A percentile compares a stretch with the other conserved stretches of the same genome.
phyloP scores from a whole-genome alignment of 2,113 vertebrate species.

The Hymenochirus boettgeri region DNA sequence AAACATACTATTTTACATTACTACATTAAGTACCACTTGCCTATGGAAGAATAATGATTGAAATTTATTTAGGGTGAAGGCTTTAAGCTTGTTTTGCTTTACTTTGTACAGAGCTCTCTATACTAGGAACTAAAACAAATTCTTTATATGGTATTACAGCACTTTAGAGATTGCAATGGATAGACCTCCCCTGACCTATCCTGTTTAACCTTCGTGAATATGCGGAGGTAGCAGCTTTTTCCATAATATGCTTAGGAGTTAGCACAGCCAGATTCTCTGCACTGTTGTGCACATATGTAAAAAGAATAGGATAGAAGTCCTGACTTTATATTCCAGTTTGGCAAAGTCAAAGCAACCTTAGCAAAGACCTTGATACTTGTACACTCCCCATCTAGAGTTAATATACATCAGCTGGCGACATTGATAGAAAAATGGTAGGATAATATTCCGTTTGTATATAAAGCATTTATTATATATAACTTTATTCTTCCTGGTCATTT shows the following conservation, averaged over 20 bases:
- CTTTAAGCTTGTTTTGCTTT: conserved; percentile 40
- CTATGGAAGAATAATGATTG: conserved; percentile 34
- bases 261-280: not conserved
- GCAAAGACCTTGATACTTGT: conserved; percentile 3
- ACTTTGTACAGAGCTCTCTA: conserved; percentile 16
- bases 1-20: no score
- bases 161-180: conserved; percentile 38
- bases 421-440: no score
- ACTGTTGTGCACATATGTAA: conserved; percentile 22
- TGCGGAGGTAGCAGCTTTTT: conserved; percentile 31
- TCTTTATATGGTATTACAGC: conserved; percentile 34
- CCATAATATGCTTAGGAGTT: conserved; percentile 39
- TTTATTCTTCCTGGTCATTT: no score
- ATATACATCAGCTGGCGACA: not conserved
- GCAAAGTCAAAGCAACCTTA: not conserved
- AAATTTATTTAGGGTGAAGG: conserved; percentile 20
- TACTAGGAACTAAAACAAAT: conserved; percentile 15
- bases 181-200: conserved; percentile 23
- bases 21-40: no score
- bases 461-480: no score
- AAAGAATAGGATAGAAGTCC: conserved; percentile 2
- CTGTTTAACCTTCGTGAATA: conserved; percentile 41
- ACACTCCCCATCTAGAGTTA: not conserved
- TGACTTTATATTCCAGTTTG: conserved; percentile 1
- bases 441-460: no score